Evolutionary conservation across 2,113 vertebrate species (phyloP).

Genomic region (Rhagologus leucostigma): DNA sequence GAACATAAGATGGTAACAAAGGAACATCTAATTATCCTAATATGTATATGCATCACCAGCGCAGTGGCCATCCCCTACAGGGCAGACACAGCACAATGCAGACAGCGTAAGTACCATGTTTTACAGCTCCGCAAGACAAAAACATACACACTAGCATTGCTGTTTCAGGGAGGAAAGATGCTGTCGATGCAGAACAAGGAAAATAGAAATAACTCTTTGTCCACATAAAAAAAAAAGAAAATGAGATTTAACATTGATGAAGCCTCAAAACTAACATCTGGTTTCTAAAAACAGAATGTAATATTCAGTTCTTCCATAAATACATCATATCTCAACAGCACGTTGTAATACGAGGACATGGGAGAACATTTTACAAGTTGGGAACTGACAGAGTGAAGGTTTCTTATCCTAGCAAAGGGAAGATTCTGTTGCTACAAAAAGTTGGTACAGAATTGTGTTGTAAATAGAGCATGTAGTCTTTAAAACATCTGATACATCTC

Average conservation of each 20-base stretch:
- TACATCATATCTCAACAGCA: not conserved
- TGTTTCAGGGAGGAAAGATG: not conserved
- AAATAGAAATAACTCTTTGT: not conserved
- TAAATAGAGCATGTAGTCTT: not conserved
- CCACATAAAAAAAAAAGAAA: not conserved
- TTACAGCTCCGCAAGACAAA: not conserved
- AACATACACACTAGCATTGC: not conserved
- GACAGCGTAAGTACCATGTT: not conserved
- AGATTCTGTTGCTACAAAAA: not conserved
- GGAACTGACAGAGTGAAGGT: not conserved
- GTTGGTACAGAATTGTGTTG: not conserved
- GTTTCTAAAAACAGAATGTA: not conserved
- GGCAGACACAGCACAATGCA: not conserved
- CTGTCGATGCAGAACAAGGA: not conserved
- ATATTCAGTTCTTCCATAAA: not conserved
- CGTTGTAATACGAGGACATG: not conserved
- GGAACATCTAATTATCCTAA: not conserved
- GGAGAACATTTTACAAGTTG: not conserved
- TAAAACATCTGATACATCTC: not conserved
- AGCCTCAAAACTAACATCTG: not conserved
- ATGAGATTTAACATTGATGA: not conserved
- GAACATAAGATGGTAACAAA: not conserved
- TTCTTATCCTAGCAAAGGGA: not conserved
- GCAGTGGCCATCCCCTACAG: not conserved
- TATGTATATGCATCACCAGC: not conserved